Conservation (phyloP, 2,797 vertebrate genomes). For the Diglossa cyanea region DNA sequence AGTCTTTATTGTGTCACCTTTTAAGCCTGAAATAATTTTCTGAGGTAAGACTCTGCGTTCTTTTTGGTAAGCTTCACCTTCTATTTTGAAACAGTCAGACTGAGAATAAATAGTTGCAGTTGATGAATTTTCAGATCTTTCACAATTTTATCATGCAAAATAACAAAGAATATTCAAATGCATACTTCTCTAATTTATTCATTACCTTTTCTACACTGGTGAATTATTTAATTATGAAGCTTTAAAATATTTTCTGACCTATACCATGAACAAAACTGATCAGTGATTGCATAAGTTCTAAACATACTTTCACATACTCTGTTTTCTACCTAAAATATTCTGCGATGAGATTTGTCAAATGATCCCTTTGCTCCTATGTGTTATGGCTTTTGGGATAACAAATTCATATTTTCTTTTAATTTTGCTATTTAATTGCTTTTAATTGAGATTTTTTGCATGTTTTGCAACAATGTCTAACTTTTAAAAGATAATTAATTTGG, state of each 20-base stretch:
- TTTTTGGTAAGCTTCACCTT: not conserved
- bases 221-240: not conserved
- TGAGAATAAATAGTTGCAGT: not conserved
- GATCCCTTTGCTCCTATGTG: not conserved
- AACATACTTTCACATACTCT: not conserved
- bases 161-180: not conserved
- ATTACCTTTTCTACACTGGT: not conserved
- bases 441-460: fast-evolving
- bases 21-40: not conserved
- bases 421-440: not conserved
- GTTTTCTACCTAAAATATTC: not conserved
- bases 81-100: not conserved
- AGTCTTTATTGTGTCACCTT: not conserved
- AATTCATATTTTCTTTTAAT: not conserved
- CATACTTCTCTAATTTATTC: not conserved
- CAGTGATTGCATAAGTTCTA: not conserved
- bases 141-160: not conserved
- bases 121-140: not conserved
- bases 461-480: not conserved
- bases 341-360: not conserved
- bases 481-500: not conserved
- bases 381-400: not conserved
- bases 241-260: not conserved
- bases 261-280: not conserved
- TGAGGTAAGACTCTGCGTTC: not conserved